Conservation (phyloP, 2,797 vertebrate species). For the Macroramphosus scolopax region DNA sequence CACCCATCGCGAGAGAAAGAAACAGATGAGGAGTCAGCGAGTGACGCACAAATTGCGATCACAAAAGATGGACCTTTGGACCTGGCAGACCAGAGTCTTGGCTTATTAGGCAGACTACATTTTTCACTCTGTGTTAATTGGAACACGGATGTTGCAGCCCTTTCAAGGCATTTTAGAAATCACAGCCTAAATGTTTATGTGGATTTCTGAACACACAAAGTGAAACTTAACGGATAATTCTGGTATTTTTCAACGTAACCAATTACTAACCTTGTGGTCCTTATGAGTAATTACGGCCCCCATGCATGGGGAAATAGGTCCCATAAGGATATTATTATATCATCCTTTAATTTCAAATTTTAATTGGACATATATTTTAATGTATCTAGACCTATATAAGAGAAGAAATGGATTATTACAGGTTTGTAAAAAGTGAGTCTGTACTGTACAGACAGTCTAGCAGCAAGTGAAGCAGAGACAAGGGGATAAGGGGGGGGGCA, state of each 20-base stretch:
- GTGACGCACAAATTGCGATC: constrained; percentile 51
- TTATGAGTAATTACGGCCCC: too few species aligned
- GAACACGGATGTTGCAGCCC: constrained; percentile 21
- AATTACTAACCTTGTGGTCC: too few species aligned
- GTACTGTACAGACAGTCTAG: constrained; percentile 48
- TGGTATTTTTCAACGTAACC: too few species aligned
- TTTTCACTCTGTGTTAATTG: constrained; percentile 39
- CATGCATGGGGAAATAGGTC: too few species aligned
- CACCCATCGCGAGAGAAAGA: constrained; percentile 44
- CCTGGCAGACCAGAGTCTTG: constrained; percentile 33
- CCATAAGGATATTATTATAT: too few species aligned
- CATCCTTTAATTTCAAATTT: too few species aligned
- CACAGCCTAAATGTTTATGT: constrained; percentile 2
- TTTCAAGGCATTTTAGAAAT: constrained; percentile 14
- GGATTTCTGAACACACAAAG: too few species aligned
- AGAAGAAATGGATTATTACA: constrained; percentile 16
- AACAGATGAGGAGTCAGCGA: constrained; percentile 51
- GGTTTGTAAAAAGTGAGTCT: constrained; percentile 27
- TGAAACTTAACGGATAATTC: too few species aligned
- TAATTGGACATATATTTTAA: too few species aligned
- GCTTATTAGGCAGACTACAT: constrained; percentile 28
- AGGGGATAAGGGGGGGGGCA: neutral
- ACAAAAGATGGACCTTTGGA: constrained; percentile 44
- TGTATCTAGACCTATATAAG: constrained; percentile 3
- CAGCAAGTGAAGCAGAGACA: constrained; percentile 39